Base-by-base conservation (phyloP, 2,797 vertebrate genomes). In the Betta splendens region DNA sequence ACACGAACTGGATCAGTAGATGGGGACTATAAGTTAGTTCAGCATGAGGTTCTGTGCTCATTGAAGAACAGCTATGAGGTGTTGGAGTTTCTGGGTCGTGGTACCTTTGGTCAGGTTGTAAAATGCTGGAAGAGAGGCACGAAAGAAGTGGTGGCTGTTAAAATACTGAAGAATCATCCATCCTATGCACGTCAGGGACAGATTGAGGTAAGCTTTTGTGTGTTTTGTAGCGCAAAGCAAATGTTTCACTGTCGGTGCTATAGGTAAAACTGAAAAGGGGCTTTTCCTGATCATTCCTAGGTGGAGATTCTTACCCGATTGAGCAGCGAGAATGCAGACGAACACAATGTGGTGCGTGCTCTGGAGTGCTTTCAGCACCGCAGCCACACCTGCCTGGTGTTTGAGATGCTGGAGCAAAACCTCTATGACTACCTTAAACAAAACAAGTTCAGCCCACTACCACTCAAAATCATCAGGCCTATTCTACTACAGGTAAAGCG, bases 361-460 rank as follows among this genome's bases (percentile, higher is more conserved):
- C 93, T 96, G 0, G 97, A 99, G 80, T 98, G 97, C 86, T 99
- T 99, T 87, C 96, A 99, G 90, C 96, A 99, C 84, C 92, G 90
- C 59, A 96, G 90, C 81, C 96, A 99, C 73, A 98, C 97, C 21
- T 98, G 97, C 72, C 85, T 98, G 87, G 97, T 98, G 72, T 99
- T 99, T 59, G 97, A 98, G 87, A 98, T 98, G 96, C 88, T 98
- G 89, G 97, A 98, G 88, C 97, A 99, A 89, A 99, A 99, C 81
- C 91, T 99, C 13, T 98, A 99, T 0, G 97, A 98, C 86, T 99
- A 99, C 84, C 89, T 99, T 55, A 99, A 99, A 73, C 97, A 98
- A 91, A 99, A 98, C 86, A 99, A 98, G 84, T 99, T 99, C 91
- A 98, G 95, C 80, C 97, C 97, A 23, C 87, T 99, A 86, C 96